Evolutionary conservation across 2,113 vertebrate genomes (phyloP), one percentile per base, ranked within the genome.

Genomic region (Nibea albiflora): DNA sequence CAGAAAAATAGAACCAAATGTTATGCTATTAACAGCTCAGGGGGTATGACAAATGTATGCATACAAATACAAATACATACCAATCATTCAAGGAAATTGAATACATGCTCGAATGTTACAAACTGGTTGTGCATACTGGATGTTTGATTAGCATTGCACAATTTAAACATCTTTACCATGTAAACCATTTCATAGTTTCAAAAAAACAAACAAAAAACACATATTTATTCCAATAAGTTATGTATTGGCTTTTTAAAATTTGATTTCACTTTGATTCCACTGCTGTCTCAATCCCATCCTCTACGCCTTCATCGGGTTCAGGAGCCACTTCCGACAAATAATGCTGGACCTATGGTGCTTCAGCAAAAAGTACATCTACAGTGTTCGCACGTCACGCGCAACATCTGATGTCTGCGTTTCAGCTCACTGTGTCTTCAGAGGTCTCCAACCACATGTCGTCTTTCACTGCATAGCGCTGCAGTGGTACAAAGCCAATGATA

Each of bases 251-350:
- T 39, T 35, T 8, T 77, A n/a, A n/a, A n/a, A n/a, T n/a, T n/a
- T n/a, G n/a, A n/a, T n/a, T n/a, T n/a, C n/a, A n/a, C n/a, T n/a
- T n/a, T n/a, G n/a, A n/a, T n/a, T 98, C 56, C 98, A 97, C 85
- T 98, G 98, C 83, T 97, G 98, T 4, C 92, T 98, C 63, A 99
- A 99, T 73, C 98, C 98, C 0, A 84, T 98, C 63, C 96, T 99
- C 31, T 99, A 99, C 0, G 98, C 98, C 0, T 99, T 99, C 74
- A 87, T 98, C 0, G 98, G 97, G 88, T 99, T 99, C 82, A 92
- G 98, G 66, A 96, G 75, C 90, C 96, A 97, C 89, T 98, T 99
- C 80, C 63, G 78, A 53, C 96, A 96, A 86, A 94, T 97, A 50
- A 67, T 96, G 61, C 84, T 87, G 67, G 95, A 96, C 24, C 3